Evolutionary conservation across 2,888 invertebrate species (phyloP), one percentile per base, ranked within the genome.

Genomic region (Sphaeridia pumilis): DNA sequence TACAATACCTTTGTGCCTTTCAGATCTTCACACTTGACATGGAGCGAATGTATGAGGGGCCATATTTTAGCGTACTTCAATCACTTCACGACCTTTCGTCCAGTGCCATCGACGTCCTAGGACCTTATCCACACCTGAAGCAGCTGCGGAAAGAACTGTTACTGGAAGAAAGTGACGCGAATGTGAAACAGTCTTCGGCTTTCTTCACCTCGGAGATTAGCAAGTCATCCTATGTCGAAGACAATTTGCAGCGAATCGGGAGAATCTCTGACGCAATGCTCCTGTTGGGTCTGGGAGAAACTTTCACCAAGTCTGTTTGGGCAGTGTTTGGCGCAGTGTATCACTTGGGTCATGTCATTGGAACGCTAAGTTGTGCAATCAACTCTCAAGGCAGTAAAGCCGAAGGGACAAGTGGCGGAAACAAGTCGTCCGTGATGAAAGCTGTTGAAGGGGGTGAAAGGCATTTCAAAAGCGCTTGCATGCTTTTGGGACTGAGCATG

Each of bases 281-380:
- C 55, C 73, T 78, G 49, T 74, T 95, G 22, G 82, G 81, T 1
- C 78, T 93, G 25, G 79, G 81, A 1, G 82, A 84, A 41, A 75
- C 77, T 20, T 92, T 94, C 59, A 82, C 84, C 65, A 82, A 84
- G 68, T 82, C 84, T 0, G 77, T 95, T 47, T 90, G 88, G 83
- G 78, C 81, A 66, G 83, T 92, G 38, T 73, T 95, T 65, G 90
- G 92, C 0, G 87, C 93, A n/a, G 84, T 95, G 54, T 88, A 89
- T 69, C 95, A 97, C 73, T 73, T 97, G 58, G 90, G 92, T 14
- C 82, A 84, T 69, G 92, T 64, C 1, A 54, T 75, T 17, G 73
- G 72, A 10, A 72, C 57, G 12, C 54, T 61, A 3, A 35, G 55
- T 17, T 58, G 51, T 35, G 59, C 61, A n/a, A n/a, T 61, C 2